phyloP scores from a whole-genome alignment of 2,797 vertebrate species.

The Neosilurus mollespiculum region DNA sequence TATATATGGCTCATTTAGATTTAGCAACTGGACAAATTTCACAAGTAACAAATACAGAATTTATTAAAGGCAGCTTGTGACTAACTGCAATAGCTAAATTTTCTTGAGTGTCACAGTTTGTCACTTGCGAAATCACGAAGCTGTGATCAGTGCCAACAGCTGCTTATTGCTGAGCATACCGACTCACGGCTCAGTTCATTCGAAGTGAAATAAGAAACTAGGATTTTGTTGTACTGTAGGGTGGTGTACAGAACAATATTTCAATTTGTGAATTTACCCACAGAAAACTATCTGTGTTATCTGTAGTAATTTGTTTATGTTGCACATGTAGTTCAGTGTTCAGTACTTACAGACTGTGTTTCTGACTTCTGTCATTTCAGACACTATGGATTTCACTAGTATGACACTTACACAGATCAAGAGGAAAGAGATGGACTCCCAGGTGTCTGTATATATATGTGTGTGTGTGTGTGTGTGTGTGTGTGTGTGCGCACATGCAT shows the following conservation, averaged over 20 bases:
- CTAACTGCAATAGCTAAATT: not conserved
- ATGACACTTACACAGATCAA: conserved; percentile 98
- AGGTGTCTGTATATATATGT: conserved; percentile 73
- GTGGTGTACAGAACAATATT: not conserved
- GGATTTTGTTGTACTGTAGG: not conserved
- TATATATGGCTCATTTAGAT: not conserved
- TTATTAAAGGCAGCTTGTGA: not conserved
- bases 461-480: not conserved
- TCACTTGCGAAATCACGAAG: too few species aligned
- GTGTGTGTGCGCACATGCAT: not conserved
- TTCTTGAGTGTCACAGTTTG: not conserved
- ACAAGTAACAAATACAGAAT: not conserved
- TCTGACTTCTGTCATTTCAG: conserved; percentile 62
- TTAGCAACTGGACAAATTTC: not conserved
- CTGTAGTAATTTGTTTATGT: not conserved
- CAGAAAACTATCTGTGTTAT: not conserved
- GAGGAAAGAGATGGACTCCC: conserved; percentile 95
- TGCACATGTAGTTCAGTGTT: not conserved
- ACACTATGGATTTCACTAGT: conserved; percentile 95
- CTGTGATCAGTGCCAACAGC: not conserved
- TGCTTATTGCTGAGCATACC: not conserved
- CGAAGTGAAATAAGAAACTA: not conserved
- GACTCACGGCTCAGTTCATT: not conserved
- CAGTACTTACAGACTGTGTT: not conserved
- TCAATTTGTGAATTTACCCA: not conserved